Conservation (phyloP, 2,113 vertebrate genomes). For the Chaetops frenatus region DNA sequence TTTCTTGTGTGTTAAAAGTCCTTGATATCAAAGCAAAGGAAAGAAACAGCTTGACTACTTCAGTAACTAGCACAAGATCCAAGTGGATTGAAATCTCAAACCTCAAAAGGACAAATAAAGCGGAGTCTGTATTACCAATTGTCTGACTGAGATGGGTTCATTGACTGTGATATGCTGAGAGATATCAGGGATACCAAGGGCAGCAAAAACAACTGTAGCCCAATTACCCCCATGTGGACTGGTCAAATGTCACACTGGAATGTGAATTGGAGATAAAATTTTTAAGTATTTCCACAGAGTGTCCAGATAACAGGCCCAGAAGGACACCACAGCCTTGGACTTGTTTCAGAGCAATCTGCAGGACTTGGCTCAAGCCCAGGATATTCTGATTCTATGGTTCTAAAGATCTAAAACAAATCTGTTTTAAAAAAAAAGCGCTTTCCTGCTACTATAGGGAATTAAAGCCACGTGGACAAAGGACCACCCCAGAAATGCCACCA, state of each 20-base stretch:
- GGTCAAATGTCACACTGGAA: neutral
- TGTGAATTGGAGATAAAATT: neutral
- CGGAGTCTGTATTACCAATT: neutral
- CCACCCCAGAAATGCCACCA: neutral
- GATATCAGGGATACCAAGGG: neutral
- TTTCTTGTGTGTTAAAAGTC: neutral
- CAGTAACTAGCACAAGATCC: neutral
- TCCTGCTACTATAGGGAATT: neutral
- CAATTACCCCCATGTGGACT: neutral
- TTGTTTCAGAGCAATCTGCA: neutral
- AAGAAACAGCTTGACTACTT: neutral
- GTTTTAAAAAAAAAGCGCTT: neutral
- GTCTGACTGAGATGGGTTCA: neutral
- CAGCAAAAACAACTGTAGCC: neutral
- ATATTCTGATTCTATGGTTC: neutral
- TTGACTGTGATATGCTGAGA: neutral
- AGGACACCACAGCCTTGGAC: neutral
- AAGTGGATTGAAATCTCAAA: neutral
- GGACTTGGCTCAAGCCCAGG: neutral
- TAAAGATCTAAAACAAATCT: neutral
- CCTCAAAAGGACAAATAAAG: neutral
- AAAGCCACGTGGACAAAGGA: neutral
- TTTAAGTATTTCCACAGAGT: neutral
- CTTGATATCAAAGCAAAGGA: neutral
- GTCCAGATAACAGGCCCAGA: neutral